Evolutionary conservation across 2,113 vertebrate genomes (phyloP).

Genomic region (Cyanoramphus novaezelandiae): DNA sequence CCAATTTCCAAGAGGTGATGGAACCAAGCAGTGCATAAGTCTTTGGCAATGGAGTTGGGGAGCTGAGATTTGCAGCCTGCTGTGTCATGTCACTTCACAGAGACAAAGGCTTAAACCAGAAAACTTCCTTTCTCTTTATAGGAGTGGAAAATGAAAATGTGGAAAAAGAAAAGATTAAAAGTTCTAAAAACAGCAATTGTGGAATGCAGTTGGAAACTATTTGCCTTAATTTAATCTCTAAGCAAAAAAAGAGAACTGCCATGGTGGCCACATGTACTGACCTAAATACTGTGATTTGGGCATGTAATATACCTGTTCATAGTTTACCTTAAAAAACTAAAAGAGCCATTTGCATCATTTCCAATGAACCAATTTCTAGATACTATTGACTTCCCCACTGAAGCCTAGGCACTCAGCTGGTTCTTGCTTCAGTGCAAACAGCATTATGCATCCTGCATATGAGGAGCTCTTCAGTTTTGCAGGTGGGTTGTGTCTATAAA

Average conservation of each 20-base stretch:
- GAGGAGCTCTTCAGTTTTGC: background rate
- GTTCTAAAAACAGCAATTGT: background rate
- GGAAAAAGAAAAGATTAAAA: background rate
- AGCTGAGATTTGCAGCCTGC: background rate
- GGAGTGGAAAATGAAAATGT: background rate
- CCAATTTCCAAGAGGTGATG: background rate
- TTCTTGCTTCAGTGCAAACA: background rate
- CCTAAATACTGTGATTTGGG: background rate
- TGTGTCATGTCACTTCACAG: background rate
- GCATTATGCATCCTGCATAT: background rate
- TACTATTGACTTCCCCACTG: background rate
- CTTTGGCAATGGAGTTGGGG: background rate
- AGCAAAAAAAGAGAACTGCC: background rate
- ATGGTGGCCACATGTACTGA: background rate
- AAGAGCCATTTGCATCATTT: background rate
- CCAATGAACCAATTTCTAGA: background rate
- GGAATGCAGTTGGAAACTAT: background rate
- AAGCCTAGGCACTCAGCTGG: background rate
- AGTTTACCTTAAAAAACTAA: background rate
- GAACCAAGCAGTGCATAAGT: background rate
- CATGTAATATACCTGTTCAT: background rate
- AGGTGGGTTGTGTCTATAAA: constrained; percentile 4
- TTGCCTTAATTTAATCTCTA: background rate
- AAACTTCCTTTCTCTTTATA: background rate
- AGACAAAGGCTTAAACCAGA: background rate